Base-by-base conservation (phyloP, 2,888 invertebrate genomes). In the Phengaris arion region DNA sequence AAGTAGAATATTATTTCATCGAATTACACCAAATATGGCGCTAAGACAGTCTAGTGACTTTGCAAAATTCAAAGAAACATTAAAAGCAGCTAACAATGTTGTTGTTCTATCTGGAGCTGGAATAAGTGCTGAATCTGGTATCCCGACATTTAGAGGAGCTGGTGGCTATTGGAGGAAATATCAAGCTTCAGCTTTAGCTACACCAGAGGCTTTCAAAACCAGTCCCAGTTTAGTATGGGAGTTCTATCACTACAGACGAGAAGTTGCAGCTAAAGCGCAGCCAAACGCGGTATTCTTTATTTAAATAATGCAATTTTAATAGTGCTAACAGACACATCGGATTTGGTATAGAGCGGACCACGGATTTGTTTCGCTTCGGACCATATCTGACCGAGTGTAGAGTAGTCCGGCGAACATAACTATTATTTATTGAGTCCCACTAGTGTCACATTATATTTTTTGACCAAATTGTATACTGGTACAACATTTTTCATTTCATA, bases 201-300 rank as follows among this genome's bases (percentile, higher is more conserved):
- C 96, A 13, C 96, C 96, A 46, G 92, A 94, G 82, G 97, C 97
- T 0, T 98, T 98, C 85, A 87, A 86, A 75, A 89, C 92, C 6
- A 95, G 95, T 83, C 97, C 98, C 0, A 96, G 96, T 48, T 90
- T 98, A 51, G 98, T 98, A 51, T 98, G 98, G 98, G 97, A 98
- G 87, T 98, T 98, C 90, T 98, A 98, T 85, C 97, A 97, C 83
- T 97, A 97, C 83, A 94, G 98, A 79, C 91, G 98, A 82, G 96
- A 96, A 87, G 92, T 96, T n/a, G 97, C 97, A 68, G 94, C 95
- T 59, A 95, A 95, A 76, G 96, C 96, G 59, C 82, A 94, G 77
- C 96, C 97, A 12, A 97, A 97, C 86, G 93, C 94, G 84, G 97
- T 96, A 92, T 85, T 57, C 70, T 8, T 54, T 48, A 35, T 64